Evolutionary conservation across 2,113 vertebrate species (phyloP).

Genomic region (Fregata magnificens): DNA sequence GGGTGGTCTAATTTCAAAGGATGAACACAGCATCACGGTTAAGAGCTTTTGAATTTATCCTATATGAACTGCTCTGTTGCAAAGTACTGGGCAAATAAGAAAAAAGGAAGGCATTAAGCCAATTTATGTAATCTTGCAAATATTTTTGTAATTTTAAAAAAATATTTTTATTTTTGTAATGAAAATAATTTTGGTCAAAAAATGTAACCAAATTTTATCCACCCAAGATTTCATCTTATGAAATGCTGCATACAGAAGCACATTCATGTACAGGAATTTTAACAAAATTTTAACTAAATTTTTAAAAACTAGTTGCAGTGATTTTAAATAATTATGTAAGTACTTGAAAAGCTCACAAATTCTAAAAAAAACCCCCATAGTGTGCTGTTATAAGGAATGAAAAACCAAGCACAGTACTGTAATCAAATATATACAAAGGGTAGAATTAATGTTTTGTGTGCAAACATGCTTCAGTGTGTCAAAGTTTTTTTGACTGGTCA

Average conservation of each 20-base stretch:
- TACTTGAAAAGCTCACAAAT: background rate
- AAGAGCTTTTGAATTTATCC: background rate
- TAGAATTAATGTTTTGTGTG: background rate
- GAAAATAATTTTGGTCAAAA: background rate
- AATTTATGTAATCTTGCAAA: background rate
- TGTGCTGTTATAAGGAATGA: background rate
- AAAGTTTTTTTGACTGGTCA: background rate
- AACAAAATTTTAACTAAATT: background rate
- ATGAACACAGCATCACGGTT: fast-evolving
- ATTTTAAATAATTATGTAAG: background rate
- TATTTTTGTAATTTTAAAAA: background rate
- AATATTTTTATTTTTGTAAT: background rate
- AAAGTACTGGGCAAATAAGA: background rate
- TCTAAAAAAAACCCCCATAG: fast-evolving
- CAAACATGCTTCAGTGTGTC: background rate
- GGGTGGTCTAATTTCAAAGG: background rate
- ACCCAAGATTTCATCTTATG: background rate
- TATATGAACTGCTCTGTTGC: background rate
- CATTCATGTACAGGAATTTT: background rate
- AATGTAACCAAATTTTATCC: background rate
- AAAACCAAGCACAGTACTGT: fast-evolving
- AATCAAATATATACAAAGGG: background rate
- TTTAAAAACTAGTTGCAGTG: background rate
- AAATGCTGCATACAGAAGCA: background rate
- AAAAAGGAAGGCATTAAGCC: fast-evolving